These are phyloP conservation scores for Climacteris rufus DNA, from an alignment of 2,113 vertebrate genomes.

Conservation along the genomic window DNA sequence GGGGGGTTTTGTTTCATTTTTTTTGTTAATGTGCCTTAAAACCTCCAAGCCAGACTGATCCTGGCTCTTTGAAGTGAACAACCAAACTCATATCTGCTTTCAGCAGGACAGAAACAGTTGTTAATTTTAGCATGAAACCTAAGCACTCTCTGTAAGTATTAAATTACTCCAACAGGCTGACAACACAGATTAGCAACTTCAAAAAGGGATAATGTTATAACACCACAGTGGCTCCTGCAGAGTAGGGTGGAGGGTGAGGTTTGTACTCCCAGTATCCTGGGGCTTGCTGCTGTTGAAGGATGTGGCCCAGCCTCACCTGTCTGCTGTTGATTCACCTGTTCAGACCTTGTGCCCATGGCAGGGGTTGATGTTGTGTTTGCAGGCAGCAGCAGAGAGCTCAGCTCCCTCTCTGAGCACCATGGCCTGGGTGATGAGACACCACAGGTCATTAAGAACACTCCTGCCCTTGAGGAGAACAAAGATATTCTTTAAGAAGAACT, in stretches of 20 bases:
- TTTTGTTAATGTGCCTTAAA: not conserved
- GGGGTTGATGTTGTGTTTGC: fast-evolving
- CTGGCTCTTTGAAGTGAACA: not conserved
- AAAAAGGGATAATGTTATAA: not conserved
- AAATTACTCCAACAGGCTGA: not conserved
- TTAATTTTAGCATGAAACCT: constrained; percentile 14
- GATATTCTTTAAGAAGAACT: not conserved
- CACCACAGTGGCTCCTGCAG: not conserved
- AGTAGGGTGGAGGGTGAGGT: not conserved
- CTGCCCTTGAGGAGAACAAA: not conserved
- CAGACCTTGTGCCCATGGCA: not conserved
- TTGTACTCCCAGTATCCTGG: not conserved
- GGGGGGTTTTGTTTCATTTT: not conserved
- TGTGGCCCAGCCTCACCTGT: not conserved
- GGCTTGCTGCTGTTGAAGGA: not conserved
- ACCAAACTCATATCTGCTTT: not conserved
- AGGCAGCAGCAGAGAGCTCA: not conserved
- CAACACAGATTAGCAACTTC: not conserved
- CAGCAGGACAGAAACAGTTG: not conserved
- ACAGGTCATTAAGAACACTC: not conserved
- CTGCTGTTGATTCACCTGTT: not conserved
- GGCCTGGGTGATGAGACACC: not conserved
- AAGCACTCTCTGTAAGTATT: not conserved
- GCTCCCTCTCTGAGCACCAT: not conserved
- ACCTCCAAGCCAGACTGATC: not conserved